Base-by-base conservation (phyloP, 64 coral and sea anemone genomes). In the Pocillopora damicornis region DNA sequence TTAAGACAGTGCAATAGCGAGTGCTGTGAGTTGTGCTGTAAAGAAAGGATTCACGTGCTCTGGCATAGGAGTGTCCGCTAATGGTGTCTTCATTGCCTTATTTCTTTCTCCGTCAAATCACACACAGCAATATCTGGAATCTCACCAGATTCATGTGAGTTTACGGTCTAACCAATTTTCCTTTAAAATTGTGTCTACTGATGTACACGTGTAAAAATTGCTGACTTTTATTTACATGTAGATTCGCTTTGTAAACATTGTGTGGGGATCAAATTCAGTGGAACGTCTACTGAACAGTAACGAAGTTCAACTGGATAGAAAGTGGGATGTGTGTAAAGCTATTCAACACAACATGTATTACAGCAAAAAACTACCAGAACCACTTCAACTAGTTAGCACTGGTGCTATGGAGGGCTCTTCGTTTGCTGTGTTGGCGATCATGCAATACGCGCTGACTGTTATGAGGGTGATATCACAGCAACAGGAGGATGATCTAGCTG, bases 241-340 rank as follows among this genome's bases (percentile, higher is more conserved):
- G 18, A 73, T 85, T 58, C 64, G 22, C 9, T 85, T 85, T 25
- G 20, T 85, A 37, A 85, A 85, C 81, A 85, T 73, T 58, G 63
- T 37, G 23, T 71, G 65, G 45, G 81, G 64, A 58, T 30, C 37
- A 20, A 6, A 2, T 14, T 68, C 81, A 71, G 23, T 85, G 10
- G 18, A 11, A 8, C 64, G 68, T 37, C 65, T 85, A 3, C 18
- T 85, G 37, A 85, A 26, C 64, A 23, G 42, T 37, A 12, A 85
- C 25, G 12, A 45, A 30, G 20, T 85, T 72, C 63, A 73, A 15
- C n/a, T 85, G 65, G 81, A 72, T 14, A 67, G 64, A 35, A 85
- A 58, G 38, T 85, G 81, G 81, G 81, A 85, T 72, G 64, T 85
- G 8, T 85, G 65, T n/a, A 85, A 85, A 73, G 81, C 65, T n/a